Evolutionary conservation across 2,888 invertebrate species (phyloP).

Genomic region (Callimorpha dominula): DNA sequence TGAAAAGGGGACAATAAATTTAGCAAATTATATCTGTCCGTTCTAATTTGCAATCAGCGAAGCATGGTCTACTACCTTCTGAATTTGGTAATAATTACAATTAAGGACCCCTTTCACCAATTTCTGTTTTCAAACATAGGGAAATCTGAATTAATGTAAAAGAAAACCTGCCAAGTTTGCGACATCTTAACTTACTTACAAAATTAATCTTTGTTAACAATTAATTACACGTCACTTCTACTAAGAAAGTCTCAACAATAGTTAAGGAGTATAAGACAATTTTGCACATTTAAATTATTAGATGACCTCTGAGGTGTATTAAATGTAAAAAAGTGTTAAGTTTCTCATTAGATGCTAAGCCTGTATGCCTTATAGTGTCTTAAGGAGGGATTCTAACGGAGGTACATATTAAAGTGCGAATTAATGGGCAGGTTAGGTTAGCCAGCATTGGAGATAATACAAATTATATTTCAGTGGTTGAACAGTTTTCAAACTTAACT

Average conservation of each 20-base stretch:
- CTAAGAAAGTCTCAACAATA: conserved; percentile 4
- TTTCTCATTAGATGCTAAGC: not conserved
- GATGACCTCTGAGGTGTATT: not conserved
- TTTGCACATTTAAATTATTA: conserved; percentile 2
- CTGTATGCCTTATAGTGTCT: not conserved
- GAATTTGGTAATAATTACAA: not conserved
- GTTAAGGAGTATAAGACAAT: not conserved
- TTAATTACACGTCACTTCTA: conserved; percentile 15
- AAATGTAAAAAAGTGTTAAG: not conserved
- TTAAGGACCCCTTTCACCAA: not conserved
- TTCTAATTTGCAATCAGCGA: not conserved
- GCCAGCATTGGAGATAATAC: not conserved
- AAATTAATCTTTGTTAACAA: conserved; percentile 5
- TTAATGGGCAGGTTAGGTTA: not conserved
- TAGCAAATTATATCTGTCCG: not conserved
- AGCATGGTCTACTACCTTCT: not conserved
- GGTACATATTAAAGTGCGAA: not conserved
- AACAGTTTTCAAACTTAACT: not conserved
- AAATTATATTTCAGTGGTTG: not conserved
- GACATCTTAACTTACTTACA: conserved; percentile 1
- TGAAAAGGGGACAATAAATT: not conserved
- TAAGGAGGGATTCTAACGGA: not conserved
- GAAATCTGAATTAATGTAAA: conserved; percentile 10
- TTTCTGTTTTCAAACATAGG: conserved; percentile 3
- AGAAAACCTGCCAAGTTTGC: not conserved